Evolutionary conservation across 2,797 vertebrate genomes (phyloP), one percentile per base, ranked within the genome.

Genomic region (Typhlichthys eigenmanni): DNA sequence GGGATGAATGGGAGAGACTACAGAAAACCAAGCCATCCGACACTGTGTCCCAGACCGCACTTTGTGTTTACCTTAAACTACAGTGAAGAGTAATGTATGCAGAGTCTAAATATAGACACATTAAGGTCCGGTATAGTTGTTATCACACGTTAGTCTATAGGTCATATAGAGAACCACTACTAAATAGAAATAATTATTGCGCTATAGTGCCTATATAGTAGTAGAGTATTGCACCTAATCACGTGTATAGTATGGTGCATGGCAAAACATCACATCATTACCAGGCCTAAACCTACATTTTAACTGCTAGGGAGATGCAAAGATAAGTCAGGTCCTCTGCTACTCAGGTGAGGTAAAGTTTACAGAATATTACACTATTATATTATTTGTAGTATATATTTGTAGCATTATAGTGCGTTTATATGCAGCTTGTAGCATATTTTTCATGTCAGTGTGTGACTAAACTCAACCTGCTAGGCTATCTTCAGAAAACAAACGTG

Each of bases 221-320:
- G 38, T 38, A 6, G 34, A 9, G 7, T 9, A 38, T 38, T 32
- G 4, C 47, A 45, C 19, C 13, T 19, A 45, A 48, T 50, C 47
- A 64, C 69, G 46, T 38, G 34, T n/a, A 51, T 32, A 61, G 66
- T 0, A 65, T 59, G 9, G 52, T 47, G 47, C 67, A 72, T 34
- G 61, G 61, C 72, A 73, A 81, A 74, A 74, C 66, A 67, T 78
- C 32, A 74, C 66, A 67, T 78, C 32, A 75, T 84, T 82, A 82
- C 67, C 1, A 6, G 3, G 47, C 58, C 47, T 80, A 74, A 76
- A 71, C 16, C 46, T 67, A 66, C 66, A 62, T 4, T 64, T 76
- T 76, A 78, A 67, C 51, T 69, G 48, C 72, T 74, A 72, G 72
- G 78, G 32, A 70, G 49, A 13, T 43, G 77, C 75, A 62, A 38